A percentile compares a stretch with the other conserved stretches of the same genome.
Evolutionary conservation across 2,888 invertebrate genomes (phyloP).

Genomic region (Drosophila putrida): DNA sequence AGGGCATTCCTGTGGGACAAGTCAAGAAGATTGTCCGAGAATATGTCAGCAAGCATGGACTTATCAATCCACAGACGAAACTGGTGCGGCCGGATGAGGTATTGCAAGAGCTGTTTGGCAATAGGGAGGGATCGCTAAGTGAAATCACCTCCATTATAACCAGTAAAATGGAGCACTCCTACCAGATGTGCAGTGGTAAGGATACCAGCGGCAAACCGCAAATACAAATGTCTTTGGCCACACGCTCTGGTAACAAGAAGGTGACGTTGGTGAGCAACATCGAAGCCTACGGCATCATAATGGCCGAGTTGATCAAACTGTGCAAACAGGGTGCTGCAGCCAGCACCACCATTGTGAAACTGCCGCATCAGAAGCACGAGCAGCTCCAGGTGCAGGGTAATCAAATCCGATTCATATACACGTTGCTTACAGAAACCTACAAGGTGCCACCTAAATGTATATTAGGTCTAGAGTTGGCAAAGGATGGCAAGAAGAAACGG

Average conservation of each 20-base stretch:
- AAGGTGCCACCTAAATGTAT: constrained; percentile 85
- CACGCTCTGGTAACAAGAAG: constrained; percentile 95
- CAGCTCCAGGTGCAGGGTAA: constrained; percentile 96
- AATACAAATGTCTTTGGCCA: constrained; percentile 91
- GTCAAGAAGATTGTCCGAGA: constrained; percentile 89
- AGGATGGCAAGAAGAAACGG: constrained; percentile 83
- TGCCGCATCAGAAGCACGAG: constrained; percentile 90
- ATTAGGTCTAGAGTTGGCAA: constrained; percentile 84
- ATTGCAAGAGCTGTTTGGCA: constrained; percentile 75
- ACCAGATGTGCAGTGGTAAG: constrained; percentile 84
- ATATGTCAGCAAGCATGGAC: constrained; percentile 89
- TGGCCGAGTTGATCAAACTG: constrained; percentile 91
- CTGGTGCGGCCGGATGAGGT: constrained; percentile 81
- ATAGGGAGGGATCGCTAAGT: constrained; percentile 87
- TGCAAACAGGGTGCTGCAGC: constrained; percentile 95
- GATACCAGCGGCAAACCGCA: constrained; percentile 89
- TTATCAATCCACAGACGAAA: constrained; percentile 86
- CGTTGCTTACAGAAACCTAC: constrained; percentile 84
- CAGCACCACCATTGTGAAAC: constrained; percentile 91
- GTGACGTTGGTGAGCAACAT: constrained; percentile 96
- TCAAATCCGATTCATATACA: constrained; percentile 88
- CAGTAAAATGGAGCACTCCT: constrained; percentile 88
- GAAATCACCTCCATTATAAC: constrained; percentile 89
- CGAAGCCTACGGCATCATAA: constrained; percentile 93
- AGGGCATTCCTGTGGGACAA: constrained; percentile 88